These are phyloP conservation scores for Tokudaia muenninki DNA, from an alignment of 2,797 vertebrate genomes.

Conservation along the genomic window DNA sequence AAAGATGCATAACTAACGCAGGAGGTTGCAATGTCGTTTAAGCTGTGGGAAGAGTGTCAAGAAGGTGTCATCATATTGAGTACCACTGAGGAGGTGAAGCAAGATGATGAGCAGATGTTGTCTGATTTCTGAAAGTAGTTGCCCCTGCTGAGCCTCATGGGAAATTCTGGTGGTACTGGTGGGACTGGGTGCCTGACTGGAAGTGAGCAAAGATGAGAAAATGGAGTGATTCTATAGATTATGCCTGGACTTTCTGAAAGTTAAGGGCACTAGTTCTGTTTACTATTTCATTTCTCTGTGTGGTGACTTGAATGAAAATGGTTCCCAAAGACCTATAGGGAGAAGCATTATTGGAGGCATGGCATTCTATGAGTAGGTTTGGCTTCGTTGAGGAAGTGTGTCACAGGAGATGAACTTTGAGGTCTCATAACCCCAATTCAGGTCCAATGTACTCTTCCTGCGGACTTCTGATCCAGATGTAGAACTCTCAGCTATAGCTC, in stretches of 20 bases:
- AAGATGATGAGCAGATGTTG: neutral
- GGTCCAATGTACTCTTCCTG: neutral
- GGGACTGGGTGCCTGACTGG: neutral
- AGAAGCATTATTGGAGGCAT: neutral
- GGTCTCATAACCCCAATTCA: neutral
- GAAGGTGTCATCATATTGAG: neutral
- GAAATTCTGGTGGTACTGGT: neutral
- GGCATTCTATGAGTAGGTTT: neutral
- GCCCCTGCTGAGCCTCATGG: neutral
- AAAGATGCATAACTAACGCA: neutral
- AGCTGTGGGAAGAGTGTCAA: neutral
- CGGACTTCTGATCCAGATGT: neutral
- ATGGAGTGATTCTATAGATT: neutral
- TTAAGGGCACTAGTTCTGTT: neutral
- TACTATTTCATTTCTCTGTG: slow-evolving; percentile 17
- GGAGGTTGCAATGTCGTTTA: neutral
- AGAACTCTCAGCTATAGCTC: neutral
- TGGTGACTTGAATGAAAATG: neutral
- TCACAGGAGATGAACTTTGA: neutral
- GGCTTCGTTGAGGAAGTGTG: neutral
- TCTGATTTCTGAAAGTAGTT: neutral
- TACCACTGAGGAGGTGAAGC: neutral
- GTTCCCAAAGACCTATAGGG: neutral
- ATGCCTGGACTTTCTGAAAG: neutral
- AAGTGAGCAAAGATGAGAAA: neutral